Conservation (phyloP, 92 coral and sea anemone species). For the Micromussa lordhowensis region DNA sequence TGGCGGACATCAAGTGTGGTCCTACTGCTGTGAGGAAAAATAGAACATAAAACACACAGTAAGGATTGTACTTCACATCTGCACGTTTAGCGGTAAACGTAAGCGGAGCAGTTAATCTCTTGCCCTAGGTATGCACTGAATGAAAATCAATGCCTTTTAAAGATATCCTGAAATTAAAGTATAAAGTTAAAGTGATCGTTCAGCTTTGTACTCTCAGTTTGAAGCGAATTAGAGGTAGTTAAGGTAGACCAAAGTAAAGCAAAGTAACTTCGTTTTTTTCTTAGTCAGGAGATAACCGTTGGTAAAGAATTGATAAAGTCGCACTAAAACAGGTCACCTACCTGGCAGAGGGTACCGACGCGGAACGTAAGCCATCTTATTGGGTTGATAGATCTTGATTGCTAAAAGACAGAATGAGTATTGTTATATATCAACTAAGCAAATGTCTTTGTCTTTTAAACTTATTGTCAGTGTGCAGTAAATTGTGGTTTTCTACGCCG, state of each 20-base stretch:
- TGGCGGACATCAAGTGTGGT: neutral
- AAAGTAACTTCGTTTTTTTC: neutral
- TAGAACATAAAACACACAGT: neutral
- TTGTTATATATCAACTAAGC: neutral
- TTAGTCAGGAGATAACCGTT: neutral
- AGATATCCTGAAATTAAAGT: too few species aligned
- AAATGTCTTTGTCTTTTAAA: neutral
- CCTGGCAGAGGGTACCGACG: slow-evolving; percentile 21
- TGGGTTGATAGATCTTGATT: slow-evolving; percentile 20
- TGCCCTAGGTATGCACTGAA: too few species aligned
- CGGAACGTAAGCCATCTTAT: slow-evolving; percentile 37
- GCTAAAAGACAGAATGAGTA: neutral
- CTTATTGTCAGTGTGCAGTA: neutral
- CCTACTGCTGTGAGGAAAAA: neutral
- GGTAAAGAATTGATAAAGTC: neutral
- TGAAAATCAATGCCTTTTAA: too few species aligned
- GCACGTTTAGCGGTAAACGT: too few species aligned
- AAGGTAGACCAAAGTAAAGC: too few species aligned
- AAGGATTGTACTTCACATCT: neutral
- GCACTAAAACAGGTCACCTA: neutral
- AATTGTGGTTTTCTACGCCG: neutral
- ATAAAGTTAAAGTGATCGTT: too few species aligned
- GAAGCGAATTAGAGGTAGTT: too few species aligned
- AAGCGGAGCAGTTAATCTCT: too few species aligned
- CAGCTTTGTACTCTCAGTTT: too few species aligned